Evolutionary conservation across 2,113 vertebrate genomes (phyloP), one percentile per base, ranked within the genome.

Genomic region (Romanogobio albipinnatus): DNA sequence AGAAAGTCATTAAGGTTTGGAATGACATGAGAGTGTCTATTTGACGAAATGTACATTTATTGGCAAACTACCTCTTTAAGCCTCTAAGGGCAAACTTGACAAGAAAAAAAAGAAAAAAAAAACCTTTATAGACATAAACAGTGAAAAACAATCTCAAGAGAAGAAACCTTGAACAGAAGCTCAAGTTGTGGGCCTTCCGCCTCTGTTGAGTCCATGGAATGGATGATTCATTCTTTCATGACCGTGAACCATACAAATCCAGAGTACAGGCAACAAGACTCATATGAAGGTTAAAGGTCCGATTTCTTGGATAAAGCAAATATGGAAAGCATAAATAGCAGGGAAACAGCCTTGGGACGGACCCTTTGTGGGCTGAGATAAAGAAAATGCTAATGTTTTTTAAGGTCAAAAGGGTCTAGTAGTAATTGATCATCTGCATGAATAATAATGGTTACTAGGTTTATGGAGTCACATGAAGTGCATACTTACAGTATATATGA

Each of bases 221-320:
- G 15, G 33, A 70, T 39, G 9, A 39, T 70, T 68, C 0, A 3
- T 39, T n/a, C 22, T 71, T 43, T 71, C 36, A 43, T 43, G 68
- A 71, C 66, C 19, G 36, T n/a, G 68, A 71, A 71, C 29, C 68
- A 70, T 71, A 71, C 17, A 43, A 43, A 71, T 71, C 19, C 68
- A n/a, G 68, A n/a, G 19, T 71, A 43, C 36, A 2, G 19, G 22
- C 15, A 39, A 39, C 66, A 43, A 39, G 19, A 22, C 36, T 70
- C 36, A 43, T 70, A 1, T 43, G 36, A 22, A 22, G 66, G 33
- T 71, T 43, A 71, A 43, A 71, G 68, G 19, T 71, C 68, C 0
- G 9, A 9, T 39, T 70, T 43, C 17, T 70, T 10, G 39, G 17
- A 70, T 70, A 70, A 43, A 70, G 33, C 36, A 70, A 43, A 71